Base-by-base conservation (phyloP, 53 echinoderm and acorn worm genomes). In the Astropecten irregularis region DNA sequence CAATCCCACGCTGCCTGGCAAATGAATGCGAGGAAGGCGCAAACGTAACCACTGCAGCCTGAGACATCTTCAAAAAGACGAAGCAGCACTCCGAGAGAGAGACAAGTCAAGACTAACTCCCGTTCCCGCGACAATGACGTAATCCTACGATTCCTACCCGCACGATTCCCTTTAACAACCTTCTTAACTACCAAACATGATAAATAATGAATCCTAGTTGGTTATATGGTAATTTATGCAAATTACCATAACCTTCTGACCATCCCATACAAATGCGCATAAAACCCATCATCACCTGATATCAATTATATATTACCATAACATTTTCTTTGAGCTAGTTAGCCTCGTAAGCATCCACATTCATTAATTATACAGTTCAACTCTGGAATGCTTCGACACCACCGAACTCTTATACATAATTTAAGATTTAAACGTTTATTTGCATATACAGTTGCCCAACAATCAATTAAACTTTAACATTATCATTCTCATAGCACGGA, bases 1-100 rank as follows among this genome's bases (percentile, higher is more conserved):
- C 55, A 22, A 73, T 55, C 37, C 73, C 62, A 14, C 34, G 73
- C 52, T 73, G 73, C 35, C 55, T 33, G 16, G 55, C 29, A 73
- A 73, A 73, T 14, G 73, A 37, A n/a, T 54, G 54, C 54, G 54
- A 49, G 36, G 73, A 25, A 7, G 71, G 50, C 18, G 71, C 49
- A 71, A 71, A 71, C 9, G 71, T 34, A 19, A 71, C 50, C 32
- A 71, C 71, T 31, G 71, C 54, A 2, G 73, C 73, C 55, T 73
- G 73, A 4, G 73, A 73, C 54, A 53, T 73, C 69, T 69, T 69
- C 44, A 27, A 30, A 37, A 34, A 13, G 33, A 58, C 3, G 58
- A 58, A 27, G 8, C 9, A 23, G 58, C 3, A 10, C 58, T 23
- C 14, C 31, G 50, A 52, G 30, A 32, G n/a, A 71, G 49, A 42